These are phyloP conservation scores for Echinops telfairi DNA, from an alignment of 2,113 vertebrate species.

Conservation along the genomic window DNA sequence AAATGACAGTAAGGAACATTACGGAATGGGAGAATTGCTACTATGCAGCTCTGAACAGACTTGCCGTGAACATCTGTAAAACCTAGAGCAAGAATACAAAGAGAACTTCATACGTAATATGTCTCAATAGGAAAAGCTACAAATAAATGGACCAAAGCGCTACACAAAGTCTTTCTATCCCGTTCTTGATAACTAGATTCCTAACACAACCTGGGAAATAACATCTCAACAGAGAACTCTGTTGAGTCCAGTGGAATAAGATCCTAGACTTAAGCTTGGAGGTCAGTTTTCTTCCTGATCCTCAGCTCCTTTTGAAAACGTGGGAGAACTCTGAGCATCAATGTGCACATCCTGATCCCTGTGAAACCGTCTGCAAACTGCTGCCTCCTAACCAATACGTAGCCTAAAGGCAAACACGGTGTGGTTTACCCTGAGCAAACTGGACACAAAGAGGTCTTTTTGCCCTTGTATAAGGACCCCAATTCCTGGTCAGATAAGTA, in stretches of 20 bases:
- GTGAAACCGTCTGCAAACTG: not conserved
- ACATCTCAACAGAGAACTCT: constrained; percentile 29
- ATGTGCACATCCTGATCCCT: not conserved
- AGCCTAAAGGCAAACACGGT: not conserved
- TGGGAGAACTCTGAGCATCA: not conserved
- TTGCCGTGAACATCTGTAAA: not conserved
- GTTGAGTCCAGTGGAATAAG: not conserved
- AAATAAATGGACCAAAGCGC: constrained; percentile 5
- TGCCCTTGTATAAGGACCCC: not conserved
- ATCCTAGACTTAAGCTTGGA: not conserved
- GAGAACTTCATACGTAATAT: not conserved
- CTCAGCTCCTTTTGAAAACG: not conserved
- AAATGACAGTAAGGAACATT: constrained; percentile 44
- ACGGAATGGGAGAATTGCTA: constrained; percentile 9
- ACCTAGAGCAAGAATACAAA: not conserved
- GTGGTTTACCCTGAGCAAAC: not conserved
- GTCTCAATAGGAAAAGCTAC: not conserved
- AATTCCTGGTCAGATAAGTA: not conserved
- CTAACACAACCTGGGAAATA: not conserved
- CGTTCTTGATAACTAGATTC: not conserved
- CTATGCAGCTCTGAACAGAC: constrained; percentile 9
- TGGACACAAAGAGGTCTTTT: not conserved
- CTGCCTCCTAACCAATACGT: not conserved
- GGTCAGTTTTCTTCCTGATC: not conserved
- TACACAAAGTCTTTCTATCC: constrained; percentile 14